These are phyloP conservation scores for Falco columbarius DNA, from an alignment of 2,797 vertebrate species.

Conservation along the genomic window DNA sequence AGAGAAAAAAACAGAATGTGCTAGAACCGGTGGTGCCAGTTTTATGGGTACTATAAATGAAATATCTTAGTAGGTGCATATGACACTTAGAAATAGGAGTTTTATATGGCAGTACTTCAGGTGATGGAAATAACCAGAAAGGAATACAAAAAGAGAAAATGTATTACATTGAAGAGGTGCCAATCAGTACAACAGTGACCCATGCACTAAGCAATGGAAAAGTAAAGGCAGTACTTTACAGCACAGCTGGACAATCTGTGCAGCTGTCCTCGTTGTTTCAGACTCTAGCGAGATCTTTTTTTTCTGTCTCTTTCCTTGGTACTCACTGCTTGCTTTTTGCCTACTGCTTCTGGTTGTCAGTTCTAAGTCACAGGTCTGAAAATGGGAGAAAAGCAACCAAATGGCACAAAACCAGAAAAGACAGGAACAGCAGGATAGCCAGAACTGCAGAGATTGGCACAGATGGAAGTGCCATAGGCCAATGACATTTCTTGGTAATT, in stretches of 20 bases:
- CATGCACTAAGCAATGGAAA: neutral
- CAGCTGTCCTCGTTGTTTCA: neutral
- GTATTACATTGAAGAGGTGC: constrained; percentile 12
- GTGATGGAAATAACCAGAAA: constrained; percentile 18
- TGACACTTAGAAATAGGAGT: constrained; percentile 7
- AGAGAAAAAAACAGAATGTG: neutral
- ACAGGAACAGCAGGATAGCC: neutral
- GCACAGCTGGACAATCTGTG: neutral
- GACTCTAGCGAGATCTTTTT: neutral
- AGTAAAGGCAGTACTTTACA: neutral
- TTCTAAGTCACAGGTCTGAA: neutral
- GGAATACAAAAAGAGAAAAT: neutral
- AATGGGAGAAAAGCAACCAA: constrained; percentile 4
- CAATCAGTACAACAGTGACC: neutral
- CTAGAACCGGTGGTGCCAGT: neutral
- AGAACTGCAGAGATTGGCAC: neutral
- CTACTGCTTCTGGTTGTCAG: neutral
- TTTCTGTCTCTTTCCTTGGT: neutral
- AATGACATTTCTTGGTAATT: neutral
- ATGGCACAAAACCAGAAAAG: neutral
- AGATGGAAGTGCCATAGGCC: neutral
- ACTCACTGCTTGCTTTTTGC: neutral
- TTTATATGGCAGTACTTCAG: constrained; percentile 20
- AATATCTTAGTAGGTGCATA: neutral
- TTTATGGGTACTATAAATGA: constrained; percentile 43